Base-by-base conservation (phyloP, 2,797 vertebrate genomes). In the Siniperca scherzeri region DNA sequence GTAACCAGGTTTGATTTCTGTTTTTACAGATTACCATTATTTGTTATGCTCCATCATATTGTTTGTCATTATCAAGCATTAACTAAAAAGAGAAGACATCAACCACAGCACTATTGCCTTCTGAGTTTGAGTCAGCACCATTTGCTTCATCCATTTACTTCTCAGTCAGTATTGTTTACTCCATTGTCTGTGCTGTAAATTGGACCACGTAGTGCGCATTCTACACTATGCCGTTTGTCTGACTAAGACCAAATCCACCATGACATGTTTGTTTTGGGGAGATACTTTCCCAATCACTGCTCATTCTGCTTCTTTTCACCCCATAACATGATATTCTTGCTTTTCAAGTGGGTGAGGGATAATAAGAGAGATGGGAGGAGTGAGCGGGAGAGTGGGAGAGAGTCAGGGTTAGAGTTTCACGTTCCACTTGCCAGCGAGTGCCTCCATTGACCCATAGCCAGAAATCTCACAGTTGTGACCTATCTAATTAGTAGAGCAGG, bases 391-490 rank as follows among this genome's bases (percentile, higher is more conserved):
- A 85, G 88, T 13, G 25, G 59, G 46, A 55, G 86, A 79, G 86
- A 82, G 69, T 82, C 62, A 13, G 71, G 69, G 72, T 80, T 85
- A 70, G 82, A 88, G 91, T 93, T 88, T 93, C 89, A 83, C 88
- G 89, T 95, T 93, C 88, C 88, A 89, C 86, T 93, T 92, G 92
- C 90, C 73, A 84, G 80, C 44, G 85, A 92, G 90, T 74, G 85
- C 82, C 89, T 91, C 84, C 56, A 67, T 82, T 93, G 92, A 95
- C 89, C 91, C 93, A 52, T 84, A 86, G 88, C 89, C 83, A 90
- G 82, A 93, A 88, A 91, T 92, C 85, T 90, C 87, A 92, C 90
- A 91, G 91, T 93, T 92, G 87, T 92, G 84, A 94, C 92, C 93
- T 87, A 67, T 87, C 92, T 94, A 93, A 94, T 94, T 93, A 94